A percentile compares a stretch with the other conserved stretches of the same genome.
Evolutionary conservation across 2,888 invertebrate species (phyloP).

Genomic region (Microctonus aethiopoides): DNA sequence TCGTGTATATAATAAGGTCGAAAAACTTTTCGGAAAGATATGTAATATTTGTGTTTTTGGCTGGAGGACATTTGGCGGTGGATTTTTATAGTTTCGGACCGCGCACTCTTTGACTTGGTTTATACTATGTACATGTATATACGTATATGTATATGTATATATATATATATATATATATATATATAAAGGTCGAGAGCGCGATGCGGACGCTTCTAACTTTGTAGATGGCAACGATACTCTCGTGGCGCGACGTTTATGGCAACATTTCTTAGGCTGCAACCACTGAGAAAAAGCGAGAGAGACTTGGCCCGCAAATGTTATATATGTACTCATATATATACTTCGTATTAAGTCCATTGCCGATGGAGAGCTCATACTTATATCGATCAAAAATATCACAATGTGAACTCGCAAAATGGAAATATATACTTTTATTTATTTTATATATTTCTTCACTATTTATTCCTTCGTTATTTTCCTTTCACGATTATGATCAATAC

Average conservation of each 20-base stretch:
- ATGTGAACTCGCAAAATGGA: conserved; percentile 18
- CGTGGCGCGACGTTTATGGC: conserved; percentile 55
- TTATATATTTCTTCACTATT: background rate
- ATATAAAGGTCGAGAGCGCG: conserved; percentile 39
- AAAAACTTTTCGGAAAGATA: conserved; percentile 22
- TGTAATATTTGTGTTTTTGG: conserved; percentile 34
- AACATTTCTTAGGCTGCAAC: conserved; percentile 50
- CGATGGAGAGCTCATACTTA: conserved; percentile 32
- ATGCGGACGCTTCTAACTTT: conserved; percentile 37
- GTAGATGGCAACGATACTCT: conserved; percentile 46
- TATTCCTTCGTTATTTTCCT: background rate
- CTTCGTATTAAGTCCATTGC: conserved; percentile 20
- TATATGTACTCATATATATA: conserved; percentile 22
- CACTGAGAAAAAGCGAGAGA: conserved; percentile 14
- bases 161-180: background rate
- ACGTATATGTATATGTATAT: too few species aligned
- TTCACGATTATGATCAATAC: background rate
- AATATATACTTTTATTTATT: conserved; percentile 1
- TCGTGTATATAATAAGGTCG: conserved; percentile 6
- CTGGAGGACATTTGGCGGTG: conserved; percentile 18
- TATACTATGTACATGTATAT: background rate
- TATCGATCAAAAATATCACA: conserved; percentile 44
- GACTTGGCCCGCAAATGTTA: conserved; percentile 30
- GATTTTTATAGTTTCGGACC: conserved; percentile 37
- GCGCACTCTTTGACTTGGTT: conserved; percentile 32